phyloP scores from a whole-genome alignment of 1,140 invertebrate genomes.

The Eueides isabella region DNA sequence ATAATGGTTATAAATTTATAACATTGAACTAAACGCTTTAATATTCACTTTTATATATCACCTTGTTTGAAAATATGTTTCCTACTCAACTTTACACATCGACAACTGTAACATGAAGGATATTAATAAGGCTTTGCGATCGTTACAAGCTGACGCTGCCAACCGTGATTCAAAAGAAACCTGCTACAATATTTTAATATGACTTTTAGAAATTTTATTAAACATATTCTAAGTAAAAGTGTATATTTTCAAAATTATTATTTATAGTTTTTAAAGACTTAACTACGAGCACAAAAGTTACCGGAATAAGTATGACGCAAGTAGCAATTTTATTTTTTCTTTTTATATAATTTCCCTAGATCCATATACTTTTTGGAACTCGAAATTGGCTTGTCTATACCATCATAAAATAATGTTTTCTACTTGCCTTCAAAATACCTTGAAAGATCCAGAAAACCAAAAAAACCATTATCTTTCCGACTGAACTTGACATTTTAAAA shows the following conservation, averaged over 20 bases:
- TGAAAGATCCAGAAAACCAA: too few species aligned
- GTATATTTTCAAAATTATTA: background rate
- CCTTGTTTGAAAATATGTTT: slow-evolving; percentile 15
- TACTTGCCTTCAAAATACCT: too few species aligned
- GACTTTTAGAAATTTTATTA: slow-evolving; percentile 7
- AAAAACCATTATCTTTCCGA: too few species aligned
- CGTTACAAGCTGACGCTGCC: slow-evolving; percentile 39
- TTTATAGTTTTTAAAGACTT: too few species aligned
- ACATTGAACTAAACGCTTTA: background rate
- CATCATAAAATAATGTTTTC: too few species aligned
- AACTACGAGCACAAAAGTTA: too few species aligned
- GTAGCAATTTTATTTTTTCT: too few species aligned
- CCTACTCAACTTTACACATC: slow-evolving; percentile 29
- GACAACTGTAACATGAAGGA: slow-evolving; percentile 31
- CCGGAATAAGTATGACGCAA: too few species aligned
- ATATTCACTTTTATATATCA: slow-evolving; percentile 44
- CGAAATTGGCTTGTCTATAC: too few species aligned
- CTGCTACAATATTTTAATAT: slow-evolving; percentile 10
- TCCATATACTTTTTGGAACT: too few species aligned
- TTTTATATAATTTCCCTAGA: too few species aligned
- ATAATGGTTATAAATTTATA: background rate
- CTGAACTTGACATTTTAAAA: too few species aligned
- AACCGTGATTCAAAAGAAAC: slow-evolving; percentile 29
- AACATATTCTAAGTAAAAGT: background rate
- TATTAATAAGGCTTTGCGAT: slow-evolving; percentile 39